Evolutionary conservation across 2,888 invertebrate species (phyloP), one percentile per base, ranked within the genome.

Genomic region (Bellardia bayeri): DNA sequence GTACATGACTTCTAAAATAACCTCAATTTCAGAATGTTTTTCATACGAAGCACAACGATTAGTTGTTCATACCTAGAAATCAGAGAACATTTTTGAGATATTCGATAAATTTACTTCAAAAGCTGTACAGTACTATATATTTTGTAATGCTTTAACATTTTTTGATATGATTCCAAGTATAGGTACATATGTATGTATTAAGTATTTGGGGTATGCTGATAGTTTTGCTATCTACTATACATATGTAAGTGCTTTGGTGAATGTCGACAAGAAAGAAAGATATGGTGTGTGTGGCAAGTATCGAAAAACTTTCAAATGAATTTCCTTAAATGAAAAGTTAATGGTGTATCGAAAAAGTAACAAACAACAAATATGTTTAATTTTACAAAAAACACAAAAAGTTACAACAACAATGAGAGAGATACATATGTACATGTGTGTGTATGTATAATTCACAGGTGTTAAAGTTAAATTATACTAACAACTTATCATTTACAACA

Each of bases 281-380:
- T 42, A 45, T 2, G 45, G 8, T 80, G 49, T 49, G 49, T 51
- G 40, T 51, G 71, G 0, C 45, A 79, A 68, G 40, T 40, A 58
- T n/a, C 42, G 40, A 30, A 68, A 75, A 80, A 85, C 85, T 85
- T 85, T 79, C n/a, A 66, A 82, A 75, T 69, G 64, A 75, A 69
- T 82, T 87, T 87, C 81, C 64, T 71, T 76, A 16, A 82, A 72
- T 58, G n/a, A 58, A 75, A 80, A 82, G 74, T 80, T 86, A 51
- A 61, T 61, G 33, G 42, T 30, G 16, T 16, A 58, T 54, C 33
- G 45, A 79, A 58, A 72, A 42, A 64, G 30, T 30, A 16, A 30
- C 23, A 56, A 23, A 58, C 58, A 58, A 42, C 37, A 33, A 72
- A 40, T 11, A 30, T 11, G 2, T 56, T 56, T 23, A 56, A 23